phyloP scores from a whole-genome alignment of 2,888 invertebrate species.

The Teleiodes luculella region DNA sequence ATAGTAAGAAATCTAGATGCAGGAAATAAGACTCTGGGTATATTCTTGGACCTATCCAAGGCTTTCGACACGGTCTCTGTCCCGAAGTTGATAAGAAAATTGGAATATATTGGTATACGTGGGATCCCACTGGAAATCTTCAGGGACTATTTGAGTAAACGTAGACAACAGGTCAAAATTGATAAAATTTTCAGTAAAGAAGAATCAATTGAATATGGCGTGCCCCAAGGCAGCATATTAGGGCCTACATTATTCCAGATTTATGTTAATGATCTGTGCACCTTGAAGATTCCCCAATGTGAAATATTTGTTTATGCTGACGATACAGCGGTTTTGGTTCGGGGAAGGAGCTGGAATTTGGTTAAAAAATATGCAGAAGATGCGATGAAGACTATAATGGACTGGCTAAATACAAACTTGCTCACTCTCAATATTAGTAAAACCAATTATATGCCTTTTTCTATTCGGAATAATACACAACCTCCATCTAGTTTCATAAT shows the following conservation, averaged over 20 bases:
- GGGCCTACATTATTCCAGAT: slow-evolving; percentile 8
- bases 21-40: background rate
- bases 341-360: background rate
- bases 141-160: background rate
- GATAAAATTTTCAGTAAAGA: background rate
- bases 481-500: background rate
- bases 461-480: background rate
- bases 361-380: background rate
- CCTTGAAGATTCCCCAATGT: background rate
- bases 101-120: background rate
- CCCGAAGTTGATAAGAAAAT: background rate
- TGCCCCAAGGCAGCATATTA: slow-evolving; percentile 12
- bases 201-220: background rate
- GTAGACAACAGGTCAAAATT: slow-evolving; percentile 1
- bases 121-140: background rate
- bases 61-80: slow-evolving; percentile 8
- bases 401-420: background rate
- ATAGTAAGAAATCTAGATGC: background rate
- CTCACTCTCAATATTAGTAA: too few relatives aligned
- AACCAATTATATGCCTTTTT: background rate
- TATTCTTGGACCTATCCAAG: slow-evolving; percentile 1
- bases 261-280: background rate
- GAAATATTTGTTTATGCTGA: background rate
- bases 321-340: background rate
- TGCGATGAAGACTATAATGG: background rate